Percentiles rank a stretch among this genome's conserved stretches.
These are phyloP conservation scores for Pelagia noctiluca DNA, from an alignment of 30 jellyfish, hydroid and myxozoan genomes.

Conservation along the genomic window DNA sequence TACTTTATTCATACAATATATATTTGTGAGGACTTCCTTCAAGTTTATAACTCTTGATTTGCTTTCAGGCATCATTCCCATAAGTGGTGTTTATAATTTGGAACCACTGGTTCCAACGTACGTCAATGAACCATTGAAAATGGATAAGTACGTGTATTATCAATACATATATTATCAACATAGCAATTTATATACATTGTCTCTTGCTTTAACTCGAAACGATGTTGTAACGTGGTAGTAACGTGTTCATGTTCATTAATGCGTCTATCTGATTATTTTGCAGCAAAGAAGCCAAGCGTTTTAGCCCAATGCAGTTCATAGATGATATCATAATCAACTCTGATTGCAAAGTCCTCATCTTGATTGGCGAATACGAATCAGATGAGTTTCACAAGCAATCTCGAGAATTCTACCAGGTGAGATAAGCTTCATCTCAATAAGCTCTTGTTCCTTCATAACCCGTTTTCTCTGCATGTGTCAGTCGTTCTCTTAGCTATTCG, in stretches of 20 bases:
- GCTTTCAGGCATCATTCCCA: slow-evolving; percentile 53
- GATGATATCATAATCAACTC: slow-evolving; percentile 15
- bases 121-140: slow-evolving; percentile 62
- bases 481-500: too few relatives aligned
- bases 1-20: too few relatives aligned
- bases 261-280: not conserved
- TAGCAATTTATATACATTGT: too few relatives aligned
- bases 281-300: slow-evolving; percentile 57
- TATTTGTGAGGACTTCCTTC: too few relatives aligned
- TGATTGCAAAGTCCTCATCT: slow-evolving; percentile 33
- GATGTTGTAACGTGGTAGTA: too few relatives aligned
- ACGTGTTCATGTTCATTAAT: not conserved
- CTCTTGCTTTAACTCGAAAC: too few relatives aligned
- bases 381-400: slow-evolving; percentile 73
- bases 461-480: too few relatives aligned
- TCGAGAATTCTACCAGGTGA: slow-evolving; percentile 38
- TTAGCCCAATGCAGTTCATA: slow-evolving; percentile 63
- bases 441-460: too few relatives aligned
- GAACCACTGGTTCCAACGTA: slow-evolving; percentile 67
- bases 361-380: slow-evolving; percentile 72
- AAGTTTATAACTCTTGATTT: not conserved
- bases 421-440: too few relatives aligned
- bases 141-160: slow-evolving; percentile 35
- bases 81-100: slow-evolving; percentile 74
- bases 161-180: too few relatives aligned